Base-by-base conservation (phyloP, 2,113 vertebrate species). In the Petaurus breviceps region DNA sequence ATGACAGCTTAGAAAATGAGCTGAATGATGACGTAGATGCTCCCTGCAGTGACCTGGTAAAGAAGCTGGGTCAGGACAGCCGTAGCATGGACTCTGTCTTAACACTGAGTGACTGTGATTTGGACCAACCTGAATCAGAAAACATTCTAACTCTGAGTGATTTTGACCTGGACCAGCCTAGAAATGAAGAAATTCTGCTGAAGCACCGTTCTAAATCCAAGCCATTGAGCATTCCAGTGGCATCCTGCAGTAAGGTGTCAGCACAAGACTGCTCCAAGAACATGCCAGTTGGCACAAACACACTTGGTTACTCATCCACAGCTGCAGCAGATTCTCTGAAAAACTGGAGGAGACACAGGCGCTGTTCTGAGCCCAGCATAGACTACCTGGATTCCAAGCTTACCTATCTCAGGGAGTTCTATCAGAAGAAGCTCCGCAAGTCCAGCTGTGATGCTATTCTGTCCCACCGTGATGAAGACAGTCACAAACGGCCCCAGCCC, bases 1-100 rank as follows among this genome's bases (percentile, higher is more conserved):
- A 99, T 0, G 99, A 99, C 98, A 99, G 99, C 96, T 97, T 99
- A 96, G 99, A 99, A 98, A 99, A 99, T 0, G 99, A 99, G 97
- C 98, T 99, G 0, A 99, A 99, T 3, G 99, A 99, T 52, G 99
- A 99, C n/a, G 98, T 98, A 0, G 99, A 99, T 92, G 99, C 99
- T 0, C 99, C 99, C 0, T 99, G 99, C 89, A 98, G 98, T 2
- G 98, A 98, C 97, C 96, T 99, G 95, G 97, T 94, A 95, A 98
- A 98, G 77, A 99, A 98, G 47, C 97, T 98, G 22, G 98, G 99
- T 93, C 99, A 99, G 14, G 99, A 99, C 22, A 99, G 99, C 98
- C 98, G 99, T 93, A 99, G 99, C 98, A 99, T 99, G 46, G 99
- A 99, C 97, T 99, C 99, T 0, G 99, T 99, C 93, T 98, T 99